These are phyloP conservation scores for Sipunculus nudus DNA, from an alignment of 2,888 invertebrate genomes.

Conservation along the genomic window DNA sequence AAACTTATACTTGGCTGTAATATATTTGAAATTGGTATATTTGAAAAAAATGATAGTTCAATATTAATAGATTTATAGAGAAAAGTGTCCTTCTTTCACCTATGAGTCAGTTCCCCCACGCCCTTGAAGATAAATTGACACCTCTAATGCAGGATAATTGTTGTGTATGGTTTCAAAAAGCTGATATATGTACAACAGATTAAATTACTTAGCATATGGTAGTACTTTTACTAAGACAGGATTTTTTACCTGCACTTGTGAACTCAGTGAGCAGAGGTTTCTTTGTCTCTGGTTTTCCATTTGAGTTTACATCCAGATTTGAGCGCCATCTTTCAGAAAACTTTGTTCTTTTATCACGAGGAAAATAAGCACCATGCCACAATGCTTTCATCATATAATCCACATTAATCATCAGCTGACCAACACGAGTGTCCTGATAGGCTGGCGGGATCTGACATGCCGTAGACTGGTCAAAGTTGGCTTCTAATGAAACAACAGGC, in stretches of 20 bases:
- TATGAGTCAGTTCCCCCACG: too few relatives aligned
- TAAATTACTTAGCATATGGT: background rate
- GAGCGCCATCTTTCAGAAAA: constrained; percentile 65
- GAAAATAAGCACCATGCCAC: constrained; percentile 66
- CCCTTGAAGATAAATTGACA: too few relatives aligned
- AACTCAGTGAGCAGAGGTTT: constrained; percentile 63
- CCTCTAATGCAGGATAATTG: too few relatives aligned
- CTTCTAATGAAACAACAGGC: constrained; percentile 62
- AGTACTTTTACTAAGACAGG: background rate
- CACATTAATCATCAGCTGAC: constrained; percentile 62
- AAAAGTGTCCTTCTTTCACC: too few relatives aligned
- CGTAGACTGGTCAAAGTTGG: constrained; percentile 64
- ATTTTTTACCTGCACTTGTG: constrained; percentile 54
- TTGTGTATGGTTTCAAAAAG: too few relatives aligned
- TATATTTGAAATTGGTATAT: too few relatives aligned
- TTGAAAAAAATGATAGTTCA: too few relatives aligned
- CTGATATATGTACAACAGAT: too few relatives aligned
- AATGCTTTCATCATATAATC: constrained; percentile 66
- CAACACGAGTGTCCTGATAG: constrained; percentile 61
- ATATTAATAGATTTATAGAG: too few relatives aligned
- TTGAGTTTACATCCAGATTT: constrained; percentile 59
- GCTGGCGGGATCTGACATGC: constrained; percentile 63
- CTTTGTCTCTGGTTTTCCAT: constrained; percentile 61
- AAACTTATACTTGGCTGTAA: too few relatives aligned
- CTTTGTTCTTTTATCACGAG: constrained; percentile 64